Base-by-base conservation (phyloP, 2,888 invertebrate species). In the Pomacea canaliculata region DNA sequence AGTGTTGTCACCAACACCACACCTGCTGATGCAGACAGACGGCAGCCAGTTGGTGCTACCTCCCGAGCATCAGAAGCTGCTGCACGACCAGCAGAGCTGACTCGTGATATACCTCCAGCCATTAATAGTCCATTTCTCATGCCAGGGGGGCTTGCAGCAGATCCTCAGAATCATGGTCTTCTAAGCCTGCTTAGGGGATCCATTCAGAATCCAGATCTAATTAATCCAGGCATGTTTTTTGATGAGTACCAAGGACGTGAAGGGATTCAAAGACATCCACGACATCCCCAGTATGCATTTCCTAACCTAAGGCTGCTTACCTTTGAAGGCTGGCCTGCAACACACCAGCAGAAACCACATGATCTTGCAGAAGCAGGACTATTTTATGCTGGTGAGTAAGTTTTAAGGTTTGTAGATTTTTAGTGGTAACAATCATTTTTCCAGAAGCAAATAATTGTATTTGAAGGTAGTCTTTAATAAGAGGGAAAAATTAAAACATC, bases 341-440 rank as follows among this genome's bases (percentile, higher is more conserved):
- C 37, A 37, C 73, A 68, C 60, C n/a, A 56, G 9, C 73, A 68
- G 48, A 62, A 56, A 16, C 68, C 73, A 4, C 37, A n/a, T 56
- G 51, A 37, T 27, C 56, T 73, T 65, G 68, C 73, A 9, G 73
- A 73, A 66, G 73, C 68, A 27, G 73, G 73, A 12, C 66, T 73
- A 16, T 73, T 73, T 59, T 73, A 68, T 68, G 73, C 60, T 37
- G 73, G 73, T 56, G 46, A 70, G 70, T 23, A 9, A 56, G 2
- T 7, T 56, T 10, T 56, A 56, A 37, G 37, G 37, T 37, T 37
- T 37, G 37, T 37, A 37, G 37, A 37, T 37, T 60, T 60, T 2
- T 60, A 7, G 60, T 60, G 60, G 16, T 60, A 19, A 7, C 60
- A 19, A 60, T 60, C n/a, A n/a, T 60, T 19, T 2, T 60, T 60